Evolutionary conservation across 2,113 vertebrate species (phyloP).

Genomic region (Blennius ocellaris): DNA sequence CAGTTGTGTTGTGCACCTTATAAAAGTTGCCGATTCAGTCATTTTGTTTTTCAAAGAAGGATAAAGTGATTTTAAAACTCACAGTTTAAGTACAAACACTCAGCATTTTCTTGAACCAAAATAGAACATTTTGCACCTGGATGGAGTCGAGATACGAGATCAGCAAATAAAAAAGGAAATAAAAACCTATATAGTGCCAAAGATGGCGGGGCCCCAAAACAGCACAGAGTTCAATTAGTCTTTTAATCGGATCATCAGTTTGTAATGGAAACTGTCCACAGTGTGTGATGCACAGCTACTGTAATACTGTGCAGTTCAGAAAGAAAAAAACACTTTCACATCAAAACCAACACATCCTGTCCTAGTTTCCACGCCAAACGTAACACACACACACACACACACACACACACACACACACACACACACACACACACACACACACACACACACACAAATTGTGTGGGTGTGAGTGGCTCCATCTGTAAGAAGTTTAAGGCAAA

Average conservation of each 20-base stretch:
- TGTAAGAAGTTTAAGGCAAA: background rate
- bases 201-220: conserved; percentile 5
- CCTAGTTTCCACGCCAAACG: conserved; percentile 45
- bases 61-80: conserved; percentile 1
- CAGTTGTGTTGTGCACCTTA: background rate
- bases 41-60: background rate
- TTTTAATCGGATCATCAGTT: conserved; percentile 17
- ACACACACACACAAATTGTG: background rate
- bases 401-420: conserved; percentile 20
- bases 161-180: background rate
- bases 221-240: background rate
- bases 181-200: background rate
- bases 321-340: conserved; percentile 49
- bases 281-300: conserved; percentile 7
- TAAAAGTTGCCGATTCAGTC: background rate
- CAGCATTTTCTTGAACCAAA: conserved; percentile 2
- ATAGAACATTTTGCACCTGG: background rate
- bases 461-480: background rate
- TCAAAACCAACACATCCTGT: conserved; percentile 67
- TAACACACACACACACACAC: conserved; percentile 28
- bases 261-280: conserved; percentile 12
- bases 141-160: background rate
- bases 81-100: conserved; percentile 1
- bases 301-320: conserved; percentile 17
- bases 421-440: background rate